phyloP scores from a whole-genome alignment of 2,888 invertebrate species.

The Lasius fuliginosus region DNA sequence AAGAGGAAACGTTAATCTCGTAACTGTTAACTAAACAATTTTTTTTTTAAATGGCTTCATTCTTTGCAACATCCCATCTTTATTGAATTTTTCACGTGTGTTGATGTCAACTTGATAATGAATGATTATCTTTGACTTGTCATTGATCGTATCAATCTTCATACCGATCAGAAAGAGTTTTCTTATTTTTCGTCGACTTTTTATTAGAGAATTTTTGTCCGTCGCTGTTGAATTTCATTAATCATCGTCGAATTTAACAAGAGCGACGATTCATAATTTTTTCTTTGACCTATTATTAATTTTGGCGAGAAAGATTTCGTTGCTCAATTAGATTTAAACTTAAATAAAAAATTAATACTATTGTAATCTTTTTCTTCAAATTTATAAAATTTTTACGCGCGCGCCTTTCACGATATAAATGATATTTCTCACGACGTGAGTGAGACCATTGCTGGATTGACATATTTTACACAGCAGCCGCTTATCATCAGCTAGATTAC shows the following conservation, averaged over 20 bases:
- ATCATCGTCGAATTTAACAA: conserved; percentile 23
- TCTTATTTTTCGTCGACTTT: neutral
- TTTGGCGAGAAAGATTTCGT: neutral
- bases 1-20: neutral
- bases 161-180: neutral
- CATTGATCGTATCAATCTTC: conserved; percentile 15
- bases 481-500: conserved; percentile 50
- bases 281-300: conserved; percentile 5
- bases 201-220: conserved; percentile 23
- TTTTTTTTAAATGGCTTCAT: neutral
- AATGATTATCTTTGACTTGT: conserved; percentile 21
- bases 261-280: conserved; percentile 7
- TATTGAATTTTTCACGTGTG: neutral
- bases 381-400: neutral
- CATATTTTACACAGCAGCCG: conserved; percentile 41
- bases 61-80: neutral
- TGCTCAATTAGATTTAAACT: neutral
- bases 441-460: conserved; percentile 42
- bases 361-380: neutral
- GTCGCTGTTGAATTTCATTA: conserved; percentile 14
- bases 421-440: conserved; percentile 2
- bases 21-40: neutral
- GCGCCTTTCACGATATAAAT: conserved; percentile 28
- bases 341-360: neutral
- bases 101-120: neutral